Conservation (phyloP, 2,888 invertebrate genomes). For the Molanna angustata region DNA sequence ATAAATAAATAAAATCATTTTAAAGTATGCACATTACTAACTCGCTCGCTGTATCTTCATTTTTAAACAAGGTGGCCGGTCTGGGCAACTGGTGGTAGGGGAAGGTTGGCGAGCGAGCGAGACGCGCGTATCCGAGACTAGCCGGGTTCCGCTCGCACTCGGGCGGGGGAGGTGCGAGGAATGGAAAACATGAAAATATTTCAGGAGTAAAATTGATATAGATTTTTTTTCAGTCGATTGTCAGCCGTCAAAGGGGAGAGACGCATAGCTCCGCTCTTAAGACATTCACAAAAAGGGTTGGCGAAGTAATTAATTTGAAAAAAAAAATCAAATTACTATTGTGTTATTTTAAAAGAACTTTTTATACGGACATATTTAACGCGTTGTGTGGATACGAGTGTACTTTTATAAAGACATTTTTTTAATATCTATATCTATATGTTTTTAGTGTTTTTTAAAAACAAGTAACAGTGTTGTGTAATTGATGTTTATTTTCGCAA, state of each 20-base stretch:
- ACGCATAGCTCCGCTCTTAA: conserved; percentile 3
- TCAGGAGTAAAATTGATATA: conserved; percentile 52
- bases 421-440: too few species aligned
- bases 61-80: conserved; percentile 1
- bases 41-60: background rate
- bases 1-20: background rate
- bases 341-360: too few species aligned
- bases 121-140: background rate
- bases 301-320: background rate
- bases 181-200: conserved; percentile 29
- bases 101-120: conserved; percentile 12
- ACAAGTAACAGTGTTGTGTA: too few species aligned
- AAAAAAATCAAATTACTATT: background rate
- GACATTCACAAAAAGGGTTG: conserved; percentile 2
- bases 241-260: conserved; percentile 40
- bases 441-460: too few species aligned
- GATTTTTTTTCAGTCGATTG: conserved; percentile 55
- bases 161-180: conserved; percentile 14
- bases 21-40: background rate
- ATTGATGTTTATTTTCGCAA: too few species aligned
- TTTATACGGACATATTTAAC: too few species aligned
- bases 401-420: too few species aligned
- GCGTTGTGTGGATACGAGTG: too few species aligned
- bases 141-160: too few species aligned
- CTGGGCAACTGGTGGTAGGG: conserved; percentile 23